Conservation (phyloP, 2,113 vertebrate genomes). For the Hippocampus mohnikei region DNA sequence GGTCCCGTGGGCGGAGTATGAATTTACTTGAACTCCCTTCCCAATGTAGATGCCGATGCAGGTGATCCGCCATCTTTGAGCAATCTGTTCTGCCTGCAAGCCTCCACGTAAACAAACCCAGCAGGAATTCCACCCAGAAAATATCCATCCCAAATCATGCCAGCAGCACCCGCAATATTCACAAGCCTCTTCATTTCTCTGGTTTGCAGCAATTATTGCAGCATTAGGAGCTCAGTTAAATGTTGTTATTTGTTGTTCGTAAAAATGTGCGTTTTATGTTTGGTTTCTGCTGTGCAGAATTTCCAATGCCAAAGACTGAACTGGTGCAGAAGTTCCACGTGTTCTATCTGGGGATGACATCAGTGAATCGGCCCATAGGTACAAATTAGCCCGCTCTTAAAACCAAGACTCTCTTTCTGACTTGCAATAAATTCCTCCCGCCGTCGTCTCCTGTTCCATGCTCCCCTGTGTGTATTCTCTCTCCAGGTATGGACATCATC, state of each 20-base stretch:
- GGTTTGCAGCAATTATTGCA: conserved; percentile 42
- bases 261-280: conserved; percentile 6
- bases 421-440: background rate
- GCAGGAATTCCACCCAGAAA: conserved; percentile 27
- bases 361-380: conserved; percentile 90
- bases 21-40: background rate
- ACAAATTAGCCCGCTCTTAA: conserved; percentile 41
- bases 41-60: conserved; percentile 19
- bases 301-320: conserved; percentile 97
- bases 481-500: conserved; percentile 91
- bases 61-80: conserved; percentile 27
- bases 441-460: background rate
- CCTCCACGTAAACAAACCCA: conserved; percentile 18
- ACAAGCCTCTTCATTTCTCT: conserved; percentile 46
- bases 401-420: background rate
- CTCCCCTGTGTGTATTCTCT: conserved; percentile 18
- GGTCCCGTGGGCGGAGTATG: background rate
- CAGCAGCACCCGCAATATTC: conserved; percentile 45
- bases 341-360: conserved; percentile 86
- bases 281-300: conserved; percentile 78
- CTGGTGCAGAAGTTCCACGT: conserved; percentile 95
- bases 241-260: background rate
- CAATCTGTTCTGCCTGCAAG: conserved; percentile 17
- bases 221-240: conserved; percentile 7
- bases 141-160: conserved; percentile 36